Conservation (phyloP, 2,888 invertebrate genomes). For the Stenchaetothrips biformis region DNA sequence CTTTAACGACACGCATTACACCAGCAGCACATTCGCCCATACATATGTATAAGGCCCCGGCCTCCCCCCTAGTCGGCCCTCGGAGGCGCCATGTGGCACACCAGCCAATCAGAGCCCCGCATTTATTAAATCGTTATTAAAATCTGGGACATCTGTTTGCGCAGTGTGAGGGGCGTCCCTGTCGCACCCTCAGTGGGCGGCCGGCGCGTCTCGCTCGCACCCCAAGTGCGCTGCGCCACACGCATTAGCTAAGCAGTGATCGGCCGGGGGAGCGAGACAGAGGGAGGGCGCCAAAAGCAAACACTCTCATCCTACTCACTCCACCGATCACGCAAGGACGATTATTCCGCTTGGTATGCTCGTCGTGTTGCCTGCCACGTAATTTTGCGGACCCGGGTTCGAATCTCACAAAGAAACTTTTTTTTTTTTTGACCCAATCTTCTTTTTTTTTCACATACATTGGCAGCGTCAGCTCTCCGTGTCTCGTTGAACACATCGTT, state of each 20-base stretch:
- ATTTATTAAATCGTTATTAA: slow-evolving; percentile 24
- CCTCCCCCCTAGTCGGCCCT: not conserved
- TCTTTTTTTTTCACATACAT: no score
- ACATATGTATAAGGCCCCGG: slow-evolving; percentile 14
- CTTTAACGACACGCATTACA: slow-evolving; percentile 8
- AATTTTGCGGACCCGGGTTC: no score
- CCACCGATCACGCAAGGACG: no score
- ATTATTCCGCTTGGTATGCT: no score
- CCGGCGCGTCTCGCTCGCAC: not conserved
- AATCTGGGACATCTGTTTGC: slow-evolving; percentile 18
- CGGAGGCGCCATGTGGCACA: not conserved
- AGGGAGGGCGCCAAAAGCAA: no score
- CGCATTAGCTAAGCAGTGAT: not conserved
- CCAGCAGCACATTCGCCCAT: not conserved
- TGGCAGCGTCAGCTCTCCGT: no score
- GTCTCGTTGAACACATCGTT: no score
- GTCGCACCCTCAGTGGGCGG: not conserved
- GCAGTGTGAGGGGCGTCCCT: not conserved
- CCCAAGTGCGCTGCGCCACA: not conserved
- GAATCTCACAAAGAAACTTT: no score
- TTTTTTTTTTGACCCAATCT: no score
- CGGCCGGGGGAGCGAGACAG: not conserved
- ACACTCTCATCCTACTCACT: no score
- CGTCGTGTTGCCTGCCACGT: no score
- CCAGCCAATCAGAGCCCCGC: slow-evolving; percentile 13